A percentile compares a stretch with the other conserved stretches of the same genome.
phyloP scores from a whole-genome alignment of 2,113 vertebrate species.

The Platysternon megacephalum region DNA sequence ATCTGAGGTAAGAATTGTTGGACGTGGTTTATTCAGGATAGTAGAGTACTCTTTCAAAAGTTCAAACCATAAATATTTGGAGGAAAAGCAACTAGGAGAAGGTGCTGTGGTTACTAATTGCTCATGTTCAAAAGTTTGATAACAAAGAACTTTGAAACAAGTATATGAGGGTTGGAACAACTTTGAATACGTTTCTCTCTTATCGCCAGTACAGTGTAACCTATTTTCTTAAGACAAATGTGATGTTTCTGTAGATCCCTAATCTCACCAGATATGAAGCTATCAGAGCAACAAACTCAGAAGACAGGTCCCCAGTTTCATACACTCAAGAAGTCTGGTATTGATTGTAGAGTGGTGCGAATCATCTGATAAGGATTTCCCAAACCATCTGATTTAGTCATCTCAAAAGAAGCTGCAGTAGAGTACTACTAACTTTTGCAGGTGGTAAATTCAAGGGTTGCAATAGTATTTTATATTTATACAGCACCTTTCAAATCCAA shows the following conservation, averaged over 20 bases:
- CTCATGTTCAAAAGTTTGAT: neutral
- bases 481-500: neutral
- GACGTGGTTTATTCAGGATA: neutral
- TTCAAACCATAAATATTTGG: neutral
- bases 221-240: neutral
- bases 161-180: neutral
- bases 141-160: neutral
- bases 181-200: neutral
- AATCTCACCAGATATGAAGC: neutral
- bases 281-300: neutral
- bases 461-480: neutral
- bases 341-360: neutral
- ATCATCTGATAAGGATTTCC: neutral
- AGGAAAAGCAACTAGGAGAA: constrained; percentile 1
- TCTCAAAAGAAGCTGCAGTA: neutral
- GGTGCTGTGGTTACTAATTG: constrained; percentile 1
- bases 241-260: neutral
- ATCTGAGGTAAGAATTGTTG: neutral
- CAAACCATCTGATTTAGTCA: neutral
- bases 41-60: neutral
- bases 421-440: neutral
- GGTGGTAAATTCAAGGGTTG: neutral
- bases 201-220: neutral
- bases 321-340: neutral
- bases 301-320: neutral